Evolutionary conservation across 2,113 vertebrate species (phyloP).

Genomic region (Coreoperca whiteheadi): DNA sequence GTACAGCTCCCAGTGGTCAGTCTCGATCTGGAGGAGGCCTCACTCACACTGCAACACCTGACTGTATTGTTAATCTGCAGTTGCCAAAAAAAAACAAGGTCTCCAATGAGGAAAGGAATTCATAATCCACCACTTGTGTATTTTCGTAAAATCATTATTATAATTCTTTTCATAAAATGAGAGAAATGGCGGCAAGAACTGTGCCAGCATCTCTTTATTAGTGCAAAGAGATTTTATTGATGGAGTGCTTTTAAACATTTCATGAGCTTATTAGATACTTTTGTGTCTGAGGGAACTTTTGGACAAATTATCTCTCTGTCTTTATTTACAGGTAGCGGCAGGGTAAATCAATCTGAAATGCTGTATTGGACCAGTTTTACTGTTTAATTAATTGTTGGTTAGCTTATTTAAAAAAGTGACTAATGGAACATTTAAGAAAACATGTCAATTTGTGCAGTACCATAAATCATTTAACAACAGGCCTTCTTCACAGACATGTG

Average conservation of each 20-base stretch:
- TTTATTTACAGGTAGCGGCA: constrained; percentile 8
- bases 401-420: background rate
- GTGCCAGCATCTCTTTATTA: constrained; percentile 26
- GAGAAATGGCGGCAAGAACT: background rate
- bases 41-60: constrained; percentile 23
- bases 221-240: background rate
- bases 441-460: background rate
- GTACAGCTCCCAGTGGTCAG: constrained; percentile 35
- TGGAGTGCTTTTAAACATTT: background rate
- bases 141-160: too few species aligned
- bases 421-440: background rate
- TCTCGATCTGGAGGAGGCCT: constrained; percentile 19
- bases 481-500: background rate
- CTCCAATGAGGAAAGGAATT: constrained; percentile 30
- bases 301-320: background rate
- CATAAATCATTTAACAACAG: background rate
- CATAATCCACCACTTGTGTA: constrained; percentile 38
- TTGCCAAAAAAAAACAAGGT: constrained; percentile 29
- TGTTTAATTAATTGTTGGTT: background rate
- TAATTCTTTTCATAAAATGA: constrained; percentile 24
- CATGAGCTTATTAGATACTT: constrained; percentile 13
- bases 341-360: background rate
- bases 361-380: background rate
- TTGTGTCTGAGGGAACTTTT: constrained; percentile 1
- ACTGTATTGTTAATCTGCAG: constrained; percentile 33